These are phyloP conservation scores for Calameuta pallipes DNA, from an alignment of 2,888 invertebrate genomes.

Conservation along the genomic window DNA sequence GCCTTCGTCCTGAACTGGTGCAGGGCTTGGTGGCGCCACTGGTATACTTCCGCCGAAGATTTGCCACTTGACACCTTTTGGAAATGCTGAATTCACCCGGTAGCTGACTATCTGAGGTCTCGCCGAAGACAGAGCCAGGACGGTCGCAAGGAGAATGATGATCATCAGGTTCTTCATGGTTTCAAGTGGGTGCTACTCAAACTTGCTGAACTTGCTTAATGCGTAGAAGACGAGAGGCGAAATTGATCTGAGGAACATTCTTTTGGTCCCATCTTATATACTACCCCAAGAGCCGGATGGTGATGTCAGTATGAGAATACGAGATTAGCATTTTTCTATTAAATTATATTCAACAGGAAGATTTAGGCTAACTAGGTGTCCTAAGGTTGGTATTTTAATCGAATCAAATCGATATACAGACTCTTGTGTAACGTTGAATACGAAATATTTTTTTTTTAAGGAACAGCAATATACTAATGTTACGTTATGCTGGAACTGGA, in stretches of 20 bases:
- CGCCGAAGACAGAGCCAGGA: background rate
- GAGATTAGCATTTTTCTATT: constrained; percentile 1
- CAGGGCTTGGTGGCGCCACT: background rate
- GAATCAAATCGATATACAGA: background rate
- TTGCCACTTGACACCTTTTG: background rate
- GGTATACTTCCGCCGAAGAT: background rate
- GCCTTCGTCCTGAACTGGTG: background rate
- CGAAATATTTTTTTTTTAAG: background rate
- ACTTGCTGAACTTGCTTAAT: background rate
- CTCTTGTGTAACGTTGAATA: background rate
- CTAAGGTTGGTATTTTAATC: constrained; percentile 1
- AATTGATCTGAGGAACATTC: background rate
- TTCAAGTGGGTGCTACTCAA: background rate
- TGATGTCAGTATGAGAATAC: constrained; percentile 1
- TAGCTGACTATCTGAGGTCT: background rate
- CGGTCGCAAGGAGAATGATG: background rate
- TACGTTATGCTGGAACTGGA: background rate
- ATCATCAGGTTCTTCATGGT: background rate
- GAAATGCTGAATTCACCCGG: background rate
- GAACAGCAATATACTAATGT: background rate
- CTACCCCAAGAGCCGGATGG: background rate
- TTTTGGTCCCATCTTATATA: constrained; percentile 6
- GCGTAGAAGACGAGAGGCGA: background rate
- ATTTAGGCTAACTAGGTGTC: background rate
- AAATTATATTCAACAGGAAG: background rate